A percentile compares a stretch with the other conserved stretches of the same genome.
Conservation (phyloP, 92 coral and sea anemone species). For the Heliopora coerulea region DNA sequence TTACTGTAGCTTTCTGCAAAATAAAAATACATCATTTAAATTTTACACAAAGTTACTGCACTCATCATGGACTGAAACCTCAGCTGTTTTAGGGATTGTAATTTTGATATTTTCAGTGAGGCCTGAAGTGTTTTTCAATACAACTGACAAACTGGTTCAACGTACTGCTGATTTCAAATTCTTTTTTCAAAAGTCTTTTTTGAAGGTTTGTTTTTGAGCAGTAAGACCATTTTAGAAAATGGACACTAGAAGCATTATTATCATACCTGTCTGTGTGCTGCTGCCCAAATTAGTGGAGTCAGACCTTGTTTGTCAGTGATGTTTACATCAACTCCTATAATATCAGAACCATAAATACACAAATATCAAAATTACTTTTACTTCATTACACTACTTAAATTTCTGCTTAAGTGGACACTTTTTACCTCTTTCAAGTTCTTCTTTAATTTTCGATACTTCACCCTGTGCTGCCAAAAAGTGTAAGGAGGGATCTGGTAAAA, state of each 20-base stretch:
- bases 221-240: no score
- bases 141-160: no score
- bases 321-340: conserved; percentile 77
- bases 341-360: neutral
- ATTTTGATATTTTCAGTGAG: no score
- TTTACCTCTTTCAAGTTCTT: conserved; percentile 91
- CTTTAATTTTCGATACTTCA: conserved; percentile 86
- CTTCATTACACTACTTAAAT: neutral
- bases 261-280: conserved; percentile 95
- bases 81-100: no score
- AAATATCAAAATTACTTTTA: neutral
- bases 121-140: no score
- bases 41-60: no score
- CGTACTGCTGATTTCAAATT: no score
- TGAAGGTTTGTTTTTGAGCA: no score
- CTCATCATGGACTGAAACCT: no score
- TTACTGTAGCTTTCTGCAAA: conserved; percentile 84
- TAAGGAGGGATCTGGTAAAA: conserved; percentile 82
- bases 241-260: no score
- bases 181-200: no score
- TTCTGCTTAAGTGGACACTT: neutral
- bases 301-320: conserved; percentile 90
- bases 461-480: conserved; percentile 99
- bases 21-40: no score
- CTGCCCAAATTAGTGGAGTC: conserved; percentile 98